Conservation (phyloP, 2,888 invertebrate genomes). For the Melanostoma mellinum region DNA sequence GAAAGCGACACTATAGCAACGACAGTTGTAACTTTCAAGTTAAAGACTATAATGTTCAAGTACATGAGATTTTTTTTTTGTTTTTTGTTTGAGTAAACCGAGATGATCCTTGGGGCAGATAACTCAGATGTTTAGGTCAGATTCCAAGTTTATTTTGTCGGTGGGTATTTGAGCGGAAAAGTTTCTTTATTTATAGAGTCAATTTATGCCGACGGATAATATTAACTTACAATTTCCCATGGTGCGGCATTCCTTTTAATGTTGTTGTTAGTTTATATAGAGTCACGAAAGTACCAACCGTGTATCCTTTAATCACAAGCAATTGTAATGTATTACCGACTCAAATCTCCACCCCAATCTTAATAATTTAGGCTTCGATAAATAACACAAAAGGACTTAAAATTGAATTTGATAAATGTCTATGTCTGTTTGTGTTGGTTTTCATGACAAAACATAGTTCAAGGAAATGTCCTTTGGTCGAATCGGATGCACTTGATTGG, state of each 20-base stretch:
- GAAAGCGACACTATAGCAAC: background rate
- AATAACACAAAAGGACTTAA: conserved; percentile 39
- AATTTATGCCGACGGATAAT: conserved; percentile 69
- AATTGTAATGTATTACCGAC: conserved; percentile 21
- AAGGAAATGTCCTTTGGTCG: conserved; percentile 3
- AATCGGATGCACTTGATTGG: background rate
- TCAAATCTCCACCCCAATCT: conserved; percentile 11
- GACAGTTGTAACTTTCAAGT: conserved; percentile 16
- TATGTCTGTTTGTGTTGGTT: conserved; percentile 14
- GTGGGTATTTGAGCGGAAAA: conserved; percentile 47
- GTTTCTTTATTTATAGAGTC: conserved; percentile 69
- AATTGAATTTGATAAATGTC: conserved; percentile 34
- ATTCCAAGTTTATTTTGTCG: conserved; percentile 52
- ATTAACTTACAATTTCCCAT: conserved; percentile 65
- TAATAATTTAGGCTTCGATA: conserved; percentile 57
- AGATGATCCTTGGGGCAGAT: conserved; percentile 61
- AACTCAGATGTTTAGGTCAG: conserved; percentile 60
- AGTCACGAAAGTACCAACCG: background rate
- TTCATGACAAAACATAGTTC: conserved; percentile 3
- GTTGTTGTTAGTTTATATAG: background rate
- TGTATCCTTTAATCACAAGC: conserved; percentile 14
- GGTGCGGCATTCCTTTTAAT: conserved; percentile 10
- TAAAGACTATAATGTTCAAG: background rate
- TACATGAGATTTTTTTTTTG: background rate
- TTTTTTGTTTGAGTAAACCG: conserved; percentile 27